These are phyloP conservation scores for Troides helena DNA, from an alignment of 2,888 invertebrate genomes.

Conservation along the genomic window DNA sequence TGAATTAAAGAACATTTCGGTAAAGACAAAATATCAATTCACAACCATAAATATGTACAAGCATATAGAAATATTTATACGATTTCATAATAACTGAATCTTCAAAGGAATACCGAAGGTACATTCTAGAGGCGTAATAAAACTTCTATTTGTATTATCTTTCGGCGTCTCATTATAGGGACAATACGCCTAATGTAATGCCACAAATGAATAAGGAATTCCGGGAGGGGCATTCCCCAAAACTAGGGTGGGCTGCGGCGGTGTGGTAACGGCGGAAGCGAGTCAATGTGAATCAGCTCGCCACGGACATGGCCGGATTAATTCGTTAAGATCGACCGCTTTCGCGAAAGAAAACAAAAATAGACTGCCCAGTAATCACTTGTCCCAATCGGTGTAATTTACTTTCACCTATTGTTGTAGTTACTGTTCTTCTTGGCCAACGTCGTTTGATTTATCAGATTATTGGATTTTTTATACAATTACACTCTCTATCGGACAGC, in stretches of 20 bases:
- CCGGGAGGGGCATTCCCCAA: conserved; percentile 54
- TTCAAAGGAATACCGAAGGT: conserved; percentile 3
- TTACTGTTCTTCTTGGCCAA: not conserved
- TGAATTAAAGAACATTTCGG: not conserved
- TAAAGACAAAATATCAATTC: not conserved
- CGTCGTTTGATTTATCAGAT: conserved; percentile 26
- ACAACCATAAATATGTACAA: not conserved
- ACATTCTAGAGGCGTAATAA: conserved; percentile 50
- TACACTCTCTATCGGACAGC: not conserved
- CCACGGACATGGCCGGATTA: conserved; percentile 58
- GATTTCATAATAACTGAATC: not conserved
- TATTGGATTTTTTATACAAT: not conserved
- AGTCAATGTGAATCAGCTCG: conserved; percentile 50
- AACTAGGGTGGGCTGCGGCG: conserved; percentile 43
- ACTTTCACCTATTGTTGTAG: conserved; percentile 57
- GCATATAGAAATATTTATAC: not conserved
- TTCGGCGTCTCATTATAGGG: conserved; percentile 61
- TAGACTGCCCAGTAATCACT: conserved; percentile 53
- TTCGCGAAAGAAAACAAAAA: conserved; percentile 58
- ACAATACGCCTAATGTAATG: conserved; percentile 73
- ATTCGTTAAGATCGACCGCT: conserved; percentile 57
- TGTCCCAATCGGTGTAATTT: conserved; percentile 52
- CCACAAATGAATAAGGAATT: conserved; percentile 73
- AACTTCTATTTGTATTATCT: conserved; percentile 42
- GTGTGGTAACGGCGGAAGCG: conserved; percentile 48